Conservation (phyloP, 2,888 invertebrate species). For the Noctua pronuba region DNA sequence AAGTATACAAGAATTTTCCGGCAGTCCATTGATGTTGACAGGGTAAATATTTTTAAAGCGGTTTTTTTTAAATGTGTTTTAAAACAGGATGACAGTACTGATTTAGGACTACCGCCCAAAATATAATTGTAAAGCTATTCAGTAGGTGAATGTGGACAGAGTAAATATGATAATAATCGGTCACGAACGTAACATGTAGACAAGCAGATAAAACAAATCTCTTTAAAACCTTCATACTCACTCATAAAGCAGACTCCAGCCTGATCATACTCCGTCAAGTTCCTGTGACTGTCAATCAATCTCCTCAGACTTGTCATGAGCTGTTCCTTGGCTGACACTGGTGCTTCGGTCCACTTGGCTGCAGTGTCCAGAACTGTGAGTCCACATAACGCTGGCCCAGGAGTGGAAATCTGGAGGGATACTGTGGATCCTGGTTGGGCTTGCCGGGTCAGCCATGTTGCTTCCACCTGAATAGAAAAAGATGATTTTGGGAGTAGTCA, state of each 20-base stretch:
- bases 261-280: slow-evolving; percentile 83
- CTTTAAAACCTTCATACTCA: slow-evolving; percentile 67
- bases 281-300: slow-evolving; percentile 80
- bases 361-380: slow-evolving; percentile 82
- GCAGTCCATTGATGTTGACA: neutral
- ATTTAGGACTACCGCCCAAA: neutral
- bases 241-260: slow-evolving; percentile 82
- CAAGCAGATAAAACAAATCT: neutral
- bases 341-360: slow-evolving; percentile 73
- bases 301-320: slow-evolving; percentile 73
- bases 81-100: neutral
- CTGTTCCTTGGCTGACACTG: slow-evolving; percentile 72
- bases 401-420: slow-evolving; percentile 76
- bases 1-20: neutral
- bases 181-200: neutral
- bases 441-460: slow-evolving; percentile 79
- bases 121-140: neutral
- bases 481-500: neutral
- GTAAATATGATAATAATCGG: neutral
- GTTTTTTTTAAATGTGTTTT: neutral
- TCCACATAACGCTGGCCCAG: slow-evolving; percentile 84
- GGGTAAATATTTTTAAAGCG: neutral
- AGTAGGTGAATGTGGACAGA: neutral
- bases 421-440: slow-evolving; percentile 78
- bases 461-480: slow-evolving; percentile 77